Evolutionary conservation across 2,113 vertebrate species (phyloP).

Genomic region (Trogon surrucura): DNA sequence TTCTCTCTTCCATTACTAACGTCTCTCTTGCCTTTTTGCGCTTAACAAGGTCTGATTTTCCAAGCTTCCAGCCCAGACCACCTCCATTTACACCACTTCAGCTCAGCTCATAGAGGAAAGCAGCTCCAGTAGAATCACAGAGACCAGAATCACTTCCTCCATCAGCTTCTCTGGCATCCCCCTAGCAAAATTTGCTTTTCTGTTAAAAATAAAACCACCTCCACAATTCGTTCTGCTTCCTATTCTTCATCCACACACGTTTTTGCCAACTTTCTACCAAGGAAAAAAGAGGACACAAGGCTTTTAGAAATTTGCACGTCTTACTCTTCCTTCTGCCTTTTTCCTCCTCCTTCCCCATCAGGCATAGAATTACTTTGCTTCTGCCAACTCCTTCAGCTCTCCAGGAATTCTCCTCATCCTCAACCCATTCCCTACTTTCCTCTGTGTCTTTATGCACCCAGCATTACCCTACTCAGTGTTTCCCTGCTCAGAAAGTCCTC

Average conservation of each 20-base stretch:
- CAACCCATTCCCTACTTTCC: neutral
- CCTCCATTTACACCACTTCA: neutral
- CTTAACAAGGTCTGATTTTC: neutral
- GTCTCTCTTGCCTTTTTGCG: neutral
- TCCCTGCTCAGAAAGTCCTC: neutral
- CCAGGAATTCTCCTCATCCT: neutral
- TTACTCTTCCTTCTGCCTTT: neutral
- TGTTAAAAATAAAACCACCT: neutral
- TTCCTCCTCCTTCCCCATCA: neutral
- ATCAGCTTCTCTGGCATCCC: neutral
- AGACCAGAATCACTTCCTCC: neutral
- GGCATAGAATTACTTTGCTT: neutral
- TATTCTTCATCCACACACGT: neutral
- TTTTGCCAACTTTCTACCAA: neutral
- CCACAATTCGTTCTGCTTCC: neutral
- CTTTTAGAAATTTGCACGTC: neutral
- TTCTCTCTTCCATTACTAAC: neutral
- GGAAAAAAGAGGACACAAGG: neutral
- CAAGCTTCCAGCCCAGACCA: neutral
- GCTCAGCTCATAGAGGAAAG: neutral
- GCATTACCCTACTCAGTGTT: neutral
- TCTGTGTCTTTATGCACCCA: neutral
- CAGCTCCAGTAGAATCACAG: neutral
- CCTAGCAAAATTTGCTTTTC: neutral
- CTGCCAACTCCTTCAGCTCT: neutral